phyloP scores from a whole-genome alignment of 2,888 invertebrate genomes.

The Oscheius myriophilus region DNA sequence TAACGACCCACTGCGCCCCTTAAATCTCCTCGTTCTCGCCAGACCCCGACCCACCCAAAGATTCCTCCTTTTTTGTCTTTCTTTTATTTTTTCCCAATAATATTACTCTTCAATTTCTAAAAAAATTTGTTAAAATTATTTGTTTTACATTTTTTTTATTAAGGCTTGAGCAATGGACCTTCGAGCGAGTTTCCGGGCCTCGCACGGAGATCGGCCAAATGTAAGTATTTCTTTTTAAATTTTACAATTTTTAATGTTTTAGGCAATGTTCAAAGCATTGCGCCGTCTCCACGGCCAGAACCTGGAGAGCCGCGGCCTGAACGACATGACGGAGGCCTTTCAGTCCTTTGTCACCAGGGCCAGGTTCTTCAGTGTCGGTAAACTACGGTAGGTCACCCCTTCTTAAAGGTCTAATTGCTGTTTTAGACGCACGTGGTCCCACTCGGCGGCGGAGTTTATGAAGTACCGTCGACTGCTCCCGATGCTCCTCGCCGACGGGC shows the following conservation, averaged over 20 bases:
- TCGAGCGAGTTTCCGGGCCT: constrained; percentile 31
- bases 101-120: too few relatives aligned
- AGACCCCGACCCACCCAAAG: too few relatives aligned
- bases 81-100: too few relatives aligned
- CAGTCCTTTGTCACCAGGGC: constrained; percentile 69
- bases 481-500: constrained; percentile 68
- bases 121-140: too few relatives aligned
- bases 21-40: too few relatives aligned
- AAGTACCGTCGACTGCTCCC: constrained; percentile 70
- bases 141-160: too few relatives aligned
- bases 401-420: background rate
- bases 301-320: constrained; percentile 68
- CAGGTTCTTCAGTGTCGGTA: constrained; percentile 68
- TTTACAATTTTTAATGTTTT: background rate
- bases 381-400: constrained; percentile 54
- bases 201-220: constrained; percentile 20
- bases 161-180: constrained; percentile 24
- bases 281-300: constrained; percentile 70
- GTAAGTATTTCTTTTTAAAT: background rate
- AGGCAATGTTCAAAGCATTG: constrained; percentile 67
- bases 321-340: constrained; percentile 70
- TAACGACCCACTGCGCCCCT: too few relatives aligned
- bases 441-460: constrained; percentile 71
- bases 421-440: constrained; percentile 70
- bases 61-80: too few relatives aligned